phyloP scores from a whole-genome alignment of 2,797 vertebrate genomes.

The Urocyon cinereoargenteus region DNA sequence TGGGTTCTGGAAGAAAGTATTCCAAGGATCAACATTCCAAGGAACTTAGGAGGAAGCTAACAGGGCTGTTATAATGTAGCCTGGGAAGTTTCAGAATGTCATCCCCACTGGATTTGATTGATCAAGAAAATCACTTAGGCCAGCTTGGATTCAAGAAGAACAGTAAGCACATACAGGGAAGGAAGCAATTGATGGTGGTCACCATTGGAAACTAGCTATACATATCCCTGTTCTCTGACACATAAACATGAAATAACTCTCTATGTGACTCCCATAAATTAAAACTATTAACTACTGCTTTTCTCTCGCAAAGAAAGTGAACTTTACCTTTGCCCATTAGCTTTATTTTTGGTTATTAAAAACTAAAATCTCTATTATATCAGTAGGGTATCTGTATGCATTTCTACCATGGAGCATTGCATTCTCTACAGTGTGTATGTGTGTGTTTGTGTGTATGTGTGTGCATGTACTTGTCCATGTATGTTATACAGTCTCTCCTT shows the following conservation, averaged over 20 bases:
- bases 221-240: not conserved
- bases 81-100: not conserved
- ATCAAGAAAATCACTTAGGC: not conserved
- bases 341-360: slow-evolving; percentile 20
- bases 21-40: not conserved
- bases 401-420: not conserved
- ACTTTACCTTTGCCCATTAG: not conserved
- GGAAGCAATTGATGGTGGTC: not conserved
- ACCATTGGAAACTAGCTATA: not conserved
- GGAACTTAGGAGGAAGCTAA: not conserved
- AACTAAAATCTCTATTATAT: not conserved
- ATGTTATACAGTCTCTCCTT: not conserved
- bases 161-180: not conserved
- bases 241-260: not conserved
- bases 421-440: not conserved
- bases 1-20: not conserved
- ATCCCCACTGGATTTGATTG: not conserved
- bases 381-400: not conserved
- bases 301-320: not conserved
- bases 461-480: accelerated
- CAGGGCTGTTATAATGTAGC: not conserved
- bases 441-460: accelerated
- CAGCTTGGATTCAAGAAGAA: not conserved
- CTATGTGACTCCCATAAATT: not conserved
- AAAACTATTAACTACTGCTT: not conserved